Base-by-base conservation (phyloP, 2,113 vertebrate species). In the Brachyistius frenatus region DNA sequence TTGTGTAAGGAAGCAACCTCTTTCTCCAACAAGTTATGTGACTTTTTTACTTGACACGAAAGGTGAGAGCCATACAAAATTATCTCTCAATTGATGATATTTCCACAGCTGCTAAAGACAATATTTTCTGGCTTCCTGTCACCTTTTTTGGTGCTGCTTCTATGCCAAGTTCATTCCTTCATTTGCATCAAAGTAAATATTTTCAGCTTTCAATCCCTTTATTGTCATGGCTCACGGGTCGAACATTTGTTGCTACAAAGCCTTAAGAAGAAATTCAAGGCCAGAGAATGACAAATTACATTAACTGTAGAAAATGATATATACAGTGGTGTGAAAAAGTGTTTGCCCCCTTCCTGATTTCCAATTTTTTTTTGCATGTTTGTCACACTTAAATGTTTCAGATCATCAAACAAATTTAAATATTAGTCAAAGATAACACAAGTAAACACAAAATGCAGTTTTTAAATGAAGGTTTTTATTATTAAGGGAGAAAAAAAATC, bases 51-150 rank as follows among this genome's bases (percentile, higher is more conserved):
- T 41, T 68, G 35, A 50, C 49, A 61, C 37, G 52, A 57, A 46
- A 69, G 71, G 64, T 57, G 49, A 68, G 11, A 76, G 15, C 35
- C 4, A 15, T 36, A 73, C 30, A 56, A 67, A 73, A 67, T 66
- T n/a, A 60, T 75, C 36, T 54, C 30, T 60, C 41, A 80, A 33
- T 50, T 68, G 53, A 64, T 80, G 62, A 55, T 54, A 36, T 69
- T 63, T 69, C 50, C 55, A 66, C n/a, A 69, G 68, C 30, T 78
- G 36, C 70, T 71, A 37, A 44, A 14, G 36, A 54, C 16, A 50
- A 66, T n/a, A 57, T 84, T 80, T 81, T 33, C 31, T 23, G 37
- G n/a, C 31, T 67, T 39, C 15, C 7, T 55, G n/a, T 41, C 9
- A 46, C 5, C 7, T 30, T 57, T 15, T 58, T 44, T 4, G 37